Evolutionary conservation across 2,797 vertebrate genomes (phyloP).

Genomic region (Xenentodon cancila): DNA sequence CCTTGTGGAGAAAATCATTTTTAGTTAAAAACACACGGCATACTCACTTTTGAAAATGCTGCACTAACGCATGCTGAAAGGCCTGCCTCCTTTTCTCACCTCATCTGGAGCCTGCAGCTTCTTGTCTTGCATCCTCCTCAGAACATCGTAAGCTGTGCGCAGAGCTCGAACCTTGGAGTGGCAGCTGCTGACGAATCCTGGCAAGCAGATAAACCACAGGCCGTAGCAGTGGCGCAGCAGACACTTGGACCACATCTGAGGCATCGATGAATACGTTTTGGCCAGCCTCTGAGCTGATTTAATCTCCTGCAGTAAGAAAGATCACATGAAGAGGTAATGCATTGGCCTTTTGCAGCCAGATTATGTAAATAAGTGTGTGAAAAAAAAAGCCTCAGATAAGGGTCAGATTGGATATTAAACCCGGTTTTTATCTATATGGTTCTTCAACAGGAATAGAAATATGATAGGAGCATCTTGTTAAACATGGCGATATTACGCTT

Average conservation of each 20-base stretch:
- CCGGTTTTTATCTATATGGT: too few relatives aligned
- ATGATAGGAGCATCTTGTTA: too few relatives aligned
- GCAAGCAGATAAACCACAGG: constrained; percentile 98
- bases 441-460: too few relatives aligned
- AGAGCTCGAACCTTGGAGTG: constrained; percentile 96
- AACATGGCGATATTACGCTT: too few relatives aligned
- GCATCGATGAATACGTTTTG: constrained; percentile 93
- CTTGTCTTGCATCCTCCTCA: constrained; percentile 95
- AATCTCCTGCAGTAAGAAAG: constrained; percentile 89
- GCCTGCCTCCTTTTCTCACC: constrained; percentile 57
- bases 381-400: too few relatives aligned
- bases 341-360: not conserved
- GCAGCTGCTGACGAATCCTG: constrained; percentile 91
- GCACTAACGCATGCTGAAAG: not conserved
- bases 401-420: too few relatives aligned
- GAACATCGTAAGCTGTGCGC: constrained; percentile 92
- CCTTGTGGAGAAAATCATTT: constrained; percentile 74
- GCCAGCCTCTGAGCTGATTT: constrained; percentile 95
- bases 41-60: not conserved
- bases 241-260: constrained; percentile 99
- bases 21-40: not conserved
- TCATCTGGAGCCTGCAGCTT: constrained; percentile 97
- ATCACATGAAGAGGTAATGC: constrained; percentile 13
- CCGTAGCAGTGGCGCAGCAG: constrained; percentile 95
- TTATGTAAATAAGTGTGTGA: too few relatives aligned